phyloP scores from a whole-genome alignment of 2,888 invertebrate genomes.

The Steinernema carpocapsae region DNA sequence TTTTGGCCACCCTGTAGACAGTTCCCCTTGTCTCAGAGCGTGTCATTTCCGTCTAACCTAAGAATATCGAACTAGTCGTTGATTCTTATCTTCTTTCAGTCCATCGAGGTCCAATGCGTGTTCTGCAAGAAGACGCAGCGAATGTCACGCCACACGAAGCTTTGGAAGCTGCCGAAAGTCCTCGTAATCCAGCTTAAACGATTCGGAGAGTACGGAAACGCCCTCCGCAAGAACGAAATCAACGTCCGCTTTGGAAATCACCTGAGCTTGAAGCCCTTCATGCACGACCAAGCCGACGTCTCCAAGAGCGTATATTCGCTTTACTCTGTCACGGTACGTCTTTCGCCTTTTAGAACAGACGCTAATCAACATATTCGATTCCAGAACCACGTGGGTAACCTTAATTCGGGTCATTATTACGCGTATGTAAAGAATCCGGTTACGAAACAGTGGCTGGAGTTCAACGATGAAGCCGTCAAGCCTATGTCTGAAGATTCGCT shows the following conservation, averaged over 20 bases:
- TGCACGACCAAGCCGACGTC: conserved; percentile 49
- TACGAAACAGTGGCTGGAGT: conserved; percentile 53
- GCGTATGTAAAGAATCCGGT: conserved; percentile 50
- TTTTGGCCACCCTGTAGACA: too few relatives aligned
- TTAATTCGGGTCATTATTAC: conserved; percentile 65
- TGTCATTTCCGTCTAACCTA: too few relatives aligned
- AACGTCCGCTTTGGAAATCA: conserved; percentile 49
- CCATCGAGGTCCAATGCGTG: neutral
- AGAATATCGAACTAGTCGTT: too few relatives aligned
- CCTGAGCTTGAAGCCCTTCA: conserved; percentile 48
- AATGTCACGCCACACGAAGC: conserved; percentile 49
- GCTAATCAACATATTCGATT: conserved; percentile 28
- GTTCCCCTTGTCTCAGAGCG: too few relatives aligned
- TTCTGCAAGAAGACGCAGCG: conserved; percentile 50
- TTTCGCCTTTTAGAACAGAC: too few relatives aligned
- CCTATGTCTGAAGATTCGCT: conserved; percentile 22
- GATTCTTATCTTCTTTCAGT: neutral
- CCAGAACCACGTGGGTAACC: conserved; percentile 60
- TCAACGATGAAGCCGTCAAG: conserved; percentile 53
- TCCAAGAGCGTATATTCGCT: conserved; percentile 50
- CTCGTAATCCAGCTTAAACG: conserved; percentile 64
- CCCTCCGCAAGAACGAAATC: conserved; percentile 43
- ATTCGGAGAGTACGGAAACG: conserved; percentile 60
- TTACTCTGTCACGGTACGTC: conserved; percentile 62
- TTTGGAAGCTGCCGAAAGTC: conserved; percentile 62